Evolutionary conservation across 2,797 vertebrate species (phyloP), one percentile per base, ranked within the genome.

Genomic region (Hypotaenidia philippensis): DNA sequence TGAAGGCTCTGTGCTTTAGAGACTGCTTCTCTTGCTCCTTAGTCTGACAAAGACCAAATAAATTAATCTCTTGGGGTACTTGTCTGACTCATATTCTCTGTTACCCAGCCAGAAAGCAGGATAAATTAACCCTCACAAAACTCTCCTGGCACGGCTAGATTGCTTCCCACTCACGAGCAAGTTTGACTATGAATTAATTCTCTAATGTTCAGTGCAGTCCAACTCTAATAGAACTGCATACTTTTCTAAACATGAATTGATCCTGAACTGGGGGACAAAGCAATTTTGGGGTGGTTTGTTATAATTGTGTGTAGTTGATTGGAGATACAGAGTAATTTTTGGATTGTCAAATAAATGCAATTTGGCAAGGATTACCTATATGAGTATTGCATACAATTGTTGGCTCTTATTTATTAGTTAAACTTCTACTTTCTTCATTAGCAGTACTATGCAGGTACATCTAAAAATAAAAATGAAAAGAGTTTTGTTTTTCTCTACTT

Each of bases 391-490:
- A 49, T 77, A 59, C 31, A 84, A 20, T 89, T 71, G 57, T 44
- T 88, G 32, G 38, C 50, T 57, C 40, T 72, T 90, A 38, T 47
- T 93, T 87, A 52, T 44, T 81, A 85, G 36, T 63, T 57, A 94
- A 75, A 27, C 83, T 79, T 49, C 29, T 84, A 38, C 76, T 93
- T 89, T 92, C 68, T 63, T 93, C 61, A 81, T 91, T 94, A 87
- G 66, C 50, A 45, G 41, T 59, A 56, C 52, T 77, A 8, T 88
- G 84, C 56, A 76, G 55, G 84, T 83, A 75, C 64, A 60, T 93
- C 83, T 94, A 89, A 95, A 95, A 96, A 93, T 95, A 95, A 94
- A 93, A 94, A 92, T 63, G 72, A 96, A 92, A 82, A 95, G 87
- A 63, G 85, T 91, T 92, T 87, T 96, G 79, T 91, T 89, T 96